Evolutionary conservation across 2,113 vertebrate species (phyloP), one percentile per base, ranked within the genome.

Genomic region (Alexandromys fortis): DNA sequence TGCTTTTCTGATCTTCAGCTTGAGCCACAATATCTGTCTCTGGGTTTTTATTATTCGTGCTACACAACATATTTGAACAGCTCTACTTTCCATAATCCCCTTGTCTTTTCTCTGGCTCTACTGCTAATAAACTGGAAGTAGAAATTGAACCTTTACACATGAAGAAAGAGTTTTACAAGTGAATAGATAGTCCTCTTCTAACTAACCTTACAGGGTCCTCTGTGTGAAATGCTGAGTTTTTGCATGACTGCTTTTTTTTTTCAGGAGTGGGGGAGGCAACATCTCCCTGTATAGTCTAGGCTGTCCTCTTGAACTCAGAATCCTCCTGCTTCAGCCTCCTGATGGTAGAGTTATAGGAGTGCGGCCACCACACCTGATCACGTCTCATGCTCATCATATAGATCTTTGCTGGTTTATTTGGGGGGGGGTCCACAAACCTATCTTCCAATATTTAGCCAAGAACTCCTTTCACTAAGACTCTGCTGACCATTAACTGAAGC

Each of bases 111-210:
- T 95, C 45, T 94, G 67, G 28, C n/a, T 90, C 73, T 91, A 6
- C 26, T 86, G 10, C 33, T 63, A 91, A 79, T 5, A 92, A 38
- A 86, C 45, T 91, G 72, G 16, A 95, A 92, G 68, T 93, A 89
- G 61, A 92, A 87, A 90, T 55, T 83, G 4, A 49, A 87, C 47
- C 68, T 92, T 90, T 42, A 2, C 90, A 19, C n/a, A 24, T 42
- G 61, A 92, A 96, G 79, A 87, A 95, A 91, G 78, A 17, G n/a
- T 68, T 96, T 96, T 87, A 24, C 68, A 95, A 92, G 52, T 65
- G 92, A 4, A 26, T 65, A 45, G 68, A 49, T 2, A 7, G 49
- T 49, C 49, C 49, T 49, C 72, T 90, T 61, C 67, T 92, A 92
- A 94, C 45, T 45, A 92, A 19, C 2, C 28, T 28, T 42, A 45